These are phyloP conservation scores for Mellilla xanthometata DNA, from an alignment of 2,888 invertebrate genomes.

Conservation along the genomic window DNA sequence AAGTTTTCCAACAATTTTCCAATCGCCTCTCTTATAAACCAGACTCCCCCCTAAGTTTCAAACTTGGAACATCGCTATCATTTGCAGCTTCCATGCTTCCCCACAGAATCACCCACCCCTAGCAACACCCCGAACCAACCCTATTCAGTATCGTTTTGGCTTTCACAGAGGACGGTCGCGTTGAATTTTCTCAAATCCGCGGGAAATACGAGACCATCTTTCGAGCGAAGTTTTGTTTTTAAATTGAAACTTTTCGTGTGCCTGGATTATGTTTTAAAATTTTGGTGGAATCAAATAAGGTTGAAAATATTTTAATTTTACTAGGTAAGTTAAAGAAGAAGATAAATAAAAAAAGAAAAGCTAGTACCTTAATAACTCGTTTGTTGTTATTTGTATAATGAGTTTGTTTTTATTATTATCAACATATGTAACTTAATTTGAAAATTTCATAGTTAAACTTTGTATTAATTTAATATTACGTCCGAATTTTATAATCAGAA, in stretches of 20 bases:
- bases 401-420: too few species aligned
- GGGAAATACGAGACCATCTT: constrained; percentile 54
- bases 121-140: constrained; percentile 16
- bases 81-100: constrained; percentile 44
- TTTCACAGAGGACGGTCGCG: constrained; percentile 41
- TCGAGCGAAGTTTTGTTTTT: constrained; percentile 31
- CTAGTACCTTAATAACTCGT: too few species aligned
- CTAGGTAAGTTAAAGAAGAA: constrained; percentile 28
- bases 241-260: too few species aligned
- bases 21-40: constrained; percentile 30
- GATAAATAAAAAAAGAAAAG: too few species aligned
- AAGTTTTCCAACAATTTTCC: constrained; percentile 11
- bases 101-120: neutral
- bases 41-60: constrained; percentile 42
- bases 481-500: too few species aligned
- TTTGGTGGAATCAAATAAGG: too few species aligned
- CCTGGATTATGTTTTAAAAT: too few species aligned
- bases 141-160: constrained; percentile 53
- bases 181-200: constrained; percentile 25
- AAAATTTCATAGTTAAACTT: too few species aligned
- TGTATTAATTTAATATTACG: too few species aligned
- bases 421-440: too few species aligned
- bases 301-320: constrained; percentile 4
- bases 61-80: constrained; percentile 57
- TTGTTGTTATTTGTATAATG: too few species aligned